Percentiles rank a stretch among this genome's conserved stretches.
Conservation (phyloP, 1,140 invertebrate species). For the Archegozetes longisetosus region DNA sequence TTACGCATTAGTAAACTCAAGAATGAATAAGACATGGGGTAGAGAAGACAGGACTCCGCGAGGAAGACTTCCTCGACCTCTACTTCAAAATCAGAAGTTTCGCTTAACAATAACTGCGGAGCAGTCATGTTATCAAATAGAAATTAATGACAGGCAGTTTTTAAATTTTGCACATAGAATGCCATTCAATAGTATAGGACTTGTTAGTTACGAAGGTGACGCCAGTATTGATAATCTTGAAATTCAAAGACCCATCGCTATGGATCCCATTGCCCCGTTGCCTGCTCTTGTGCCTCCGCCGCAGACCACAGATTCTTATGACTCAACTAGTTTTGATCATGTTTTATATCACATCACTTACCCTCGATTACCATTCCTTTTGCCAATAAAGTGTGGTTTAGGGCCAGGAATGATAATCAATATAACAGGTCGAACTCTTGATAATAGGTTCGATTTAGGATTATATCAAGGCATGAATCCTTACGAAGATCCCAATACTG, state of each 20-base stretch:
- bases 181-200: slow-evolving; percentile 1
- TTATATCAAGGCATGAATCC: slow-evolving; percentile 10
- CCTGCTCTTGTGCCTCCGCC: neutral
- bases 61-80: slow-evolving; percentile 4
- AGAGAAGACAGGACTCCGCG: slow-evolving; percentile 7
- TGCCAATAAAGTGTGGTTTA: slow-evolving; percentile 8
- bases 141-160: neutral
- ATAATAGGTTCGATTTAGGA: slow-evolving; percentile 10
- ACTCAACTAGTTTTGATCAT: neutral
- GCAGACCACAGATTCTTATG: neutral
- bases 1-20: slow-evolving; percentile 3
- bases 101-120: neutral
- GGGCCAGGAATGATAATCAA: neutral
- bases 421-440: slow-evolving; percentile 2
- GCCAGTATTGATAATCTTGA: slow-evolving; percentile 2
- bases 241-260: neutral
- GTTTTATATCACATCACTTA: neutral
- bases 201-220: slow-evolving; percentile 9
- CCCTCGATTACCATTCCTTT: slow-evolving; percentile 6
- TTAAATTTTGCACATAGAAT: slow-evolving; percentile 1
- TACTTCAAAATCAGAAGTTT: slow-evolving; percentile 8
- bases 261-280: neutral
- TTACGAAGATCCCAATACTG: neutral
- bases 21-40: neutral
- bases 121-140: neutral